Evolutionary conservation across 2,113 vertebrate species (phyloP), one percentile per base, ranked within the genome.

Genomic region (Piprites chloris): DNA sequence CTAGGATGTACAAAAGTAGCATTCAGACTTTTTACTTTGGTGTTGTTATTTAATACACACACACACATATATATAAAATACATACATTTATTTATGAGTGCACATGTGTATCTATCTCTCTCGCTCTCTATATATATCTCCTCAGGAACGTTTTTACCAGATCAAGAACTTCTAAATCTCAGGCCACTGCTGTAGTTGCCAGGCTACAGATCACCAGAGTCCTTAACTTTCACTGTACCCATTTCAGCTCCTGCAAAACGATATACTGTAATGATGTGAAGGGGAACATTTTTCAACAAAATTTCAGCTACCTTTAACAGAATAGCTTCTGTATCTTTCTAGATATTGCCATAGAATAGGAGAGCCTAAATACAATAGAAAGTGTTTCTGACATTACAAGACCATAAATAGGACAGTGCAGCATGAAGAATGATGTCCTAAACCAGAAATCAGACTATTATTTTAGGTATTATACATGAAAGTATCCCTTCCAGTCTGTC

Each of bases 221-320:
- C 78, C 58, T 84, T 67, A 74, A 76, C 39, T 88, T 96, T 56
- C 67, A 56, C 26, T 35, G 68, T 15, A 37, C 71, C 67, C 55
- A 71, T 86, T 88, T 56, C 87, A 84, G 56, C 27, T 72, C 44
- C 95, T 81, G 68, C n/a, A 78, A 89, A 96, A 95, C 85, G 92
- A 81, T 86, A 68, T 37, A 35, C 80, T 65, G 23, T 46, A 89
- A 82, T 53, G 87, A 66, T 41, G 14, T 11, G 58, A 85, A 87
- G 14, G 61, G 41, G 82, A 93, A 78, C 66, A 94, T 95, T 89
- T 80, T 65, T 94, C 92, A 97, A 77, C 30, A 88, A 80, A 83
- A 94, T 62, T 85, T 94, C 71, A 86, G 12, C 50, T 68, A 68
- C 66, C 61, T 93, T 89, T 93, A 90, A 47, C 56, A 87, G 65